Percentiles rank a stretch among this genome's conserved stretches.
These are phyloP conservation scores for Protophormia terraenovae DNA, from an alignment of 2,888 invertebrate genomes.

Conservation along the genomic window DNA sequence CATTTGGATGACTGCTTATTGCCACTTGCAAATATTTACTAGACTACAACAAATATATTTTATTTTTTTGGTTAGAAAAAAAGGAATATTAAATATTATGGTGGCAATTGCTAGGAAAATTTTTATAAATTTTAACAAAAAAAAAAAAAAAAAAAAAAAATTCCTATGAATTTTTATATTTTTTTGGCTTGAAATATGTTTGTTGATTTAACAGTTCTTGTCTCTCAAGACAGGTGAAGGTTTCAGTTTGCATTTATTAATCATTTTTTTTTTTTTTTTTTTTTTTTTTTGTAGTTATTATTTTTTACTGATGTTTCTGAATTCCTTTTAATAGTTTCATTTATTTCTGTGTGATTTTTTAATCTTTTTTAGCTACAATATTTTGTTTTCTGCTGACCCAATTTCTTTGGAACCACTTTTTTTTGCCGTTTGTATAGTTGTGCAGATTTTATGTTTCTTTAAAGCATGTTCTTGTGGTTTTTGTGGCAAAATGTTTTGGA, in stretches of 20 bases:
- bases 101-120: not conserved
- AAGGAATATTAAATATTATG: not conserved
- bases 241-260: conserved; percentile 16
- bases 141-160: no score
- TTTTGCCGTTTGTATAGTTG: not conserved
- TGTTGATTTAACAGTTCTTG: not conserved
- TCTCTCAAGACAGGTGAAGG: conserved; percentile 9
- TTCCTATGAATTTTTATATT: conserved; percentile 1
- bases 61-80: no score
- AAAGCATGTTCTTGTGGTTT: conserved; percentile 36
- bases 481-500: not conserved
- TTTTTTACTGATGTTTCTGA: no score
- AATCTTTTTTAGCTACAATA: not conserved
- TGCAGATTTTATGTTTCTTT: conserved; percentile 15
- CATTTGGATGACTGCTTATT: conserved; percentile 56
- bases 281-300: no score
- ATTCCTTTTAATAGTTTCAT: conserved; percentile 3
- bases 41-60: not conserved
- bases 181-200: not conserved
- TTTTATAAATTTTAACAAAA: not conserved
- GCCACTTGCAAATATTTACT: conserved; percentile 33
- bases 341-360: not conserved
- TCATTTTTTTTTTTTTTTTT: not conserved
- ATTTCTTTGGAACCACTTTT: conserved; percentile 38
- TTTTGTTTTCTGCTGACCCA: conserved; percentile 33